Evolutionary conservation across 2,797 vertebrate species (phyloP).

Genomic region (Malacoctenus gilli): DNA sequence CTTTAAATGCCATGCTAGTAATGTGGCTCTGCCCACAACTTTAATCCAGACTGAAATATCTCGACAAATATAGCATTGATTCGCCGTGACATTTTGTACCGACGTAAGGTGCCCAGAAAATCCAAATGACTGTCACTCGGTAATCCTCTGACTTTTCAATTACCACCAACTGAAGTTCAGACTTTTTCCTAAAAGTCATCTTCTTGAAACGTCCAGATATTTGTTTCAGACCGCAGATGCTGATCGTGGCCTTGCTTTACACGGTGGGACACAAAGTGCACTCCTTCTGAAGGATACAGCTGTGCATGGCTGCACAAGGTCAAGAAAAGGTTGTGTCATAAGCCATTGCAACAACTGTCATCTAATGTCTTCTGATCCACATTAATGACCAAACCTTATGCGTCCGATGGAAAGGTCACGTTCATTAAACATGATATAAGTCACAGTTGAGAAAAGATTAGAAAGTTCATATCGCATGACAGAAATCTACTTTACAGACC

Average conservation of each 20-base stretch:
- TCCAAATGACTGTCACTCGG: background rate
- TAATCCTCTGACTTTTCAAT: slow-evolving; percentile 5
- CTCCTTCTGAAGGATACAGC: slow-evolving; percentile 43
- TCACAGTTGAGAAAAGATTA: slow-evolving; percentile 21
- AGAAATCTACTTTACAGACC: slow-evolving; percentile 7
- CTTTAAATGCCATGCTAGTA: background rate
- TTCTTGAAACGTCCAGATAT: background rate
- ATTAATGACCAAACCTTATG: slow-evolving; percentile 36
- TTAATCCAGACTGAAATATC: background rate
- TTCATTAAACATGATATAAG: slow-evolving; percentile 33
- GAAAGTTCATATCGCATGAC: slow-evolving; percentile 11
- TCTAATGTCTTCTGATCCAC: slow-evolving; percentile 48
- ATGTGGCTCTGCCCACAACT: background rate
- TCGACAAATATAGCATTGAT: background rate
- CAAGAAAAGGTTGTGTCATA: slow-evolving; percentile 54
- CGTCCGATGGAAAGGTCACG: slow-evolving; percentile 45
- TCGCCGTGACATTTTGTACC: background rate
- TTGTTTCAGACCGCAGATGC: background rate
- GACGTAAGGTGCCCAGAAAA: slow-evolving; percentile 1
- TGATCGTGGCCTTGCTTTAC: slow-evolving; percentile 15
- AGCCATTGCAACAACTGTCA: slow-evolving; percentile 36
- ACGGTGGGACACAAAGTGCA: slow-evolving; percentile 16
- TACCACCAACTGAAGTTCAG: background rate
- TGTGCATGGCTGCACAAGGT: slow-evolving; percentile 51
- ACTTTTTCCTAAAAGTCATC: background rate